A percentile compares a stretch with the other conserved stretches of the same genome.
Conservation (phyloP, 2,797 vertebrate species). For the Linurgus olivaceus region DNA sequence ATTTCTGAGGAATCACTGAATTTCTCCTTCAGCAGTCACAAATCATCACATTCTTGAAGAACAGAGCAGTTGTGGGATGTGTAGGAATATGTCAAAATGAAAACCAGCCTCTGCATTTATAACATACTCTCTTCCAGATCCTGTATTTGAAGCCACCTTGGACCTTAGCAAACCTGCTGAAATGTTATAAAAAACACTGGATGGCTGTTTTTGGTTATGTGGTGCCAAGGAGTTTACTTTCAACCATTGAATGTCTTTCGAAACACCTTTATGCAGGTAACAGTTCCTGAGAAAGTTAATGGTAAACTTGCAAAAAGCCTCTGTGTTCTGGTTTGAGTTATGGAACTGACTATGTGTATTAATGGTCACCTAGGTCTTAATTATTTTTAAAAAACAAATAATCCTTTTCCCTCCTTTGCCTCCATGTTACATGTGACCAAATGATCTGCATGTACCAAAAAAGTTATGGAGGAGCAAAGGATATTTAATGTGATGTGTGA, state of each 20-base stretch:
- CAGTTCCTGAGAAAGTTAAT: not conserved
- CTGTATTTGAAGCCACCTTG: constrained; percentile 89
- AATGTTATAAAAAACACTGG: constrained; percentile 92
- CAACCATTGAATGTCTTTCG: constrained; percentile 79
- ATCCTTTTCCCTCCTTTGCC: not conserved
- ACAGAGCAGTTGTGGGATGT: not conserved
- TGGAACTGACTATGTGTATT: not conserved
- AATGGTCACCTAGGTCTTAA: not conserved
- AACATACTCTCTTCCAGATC: constrained; percentile 71
- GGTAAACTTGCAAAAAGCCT: not conserved
- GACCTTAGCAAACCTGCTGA: constrained; percentile 83
- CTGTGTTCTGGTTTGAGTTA: not conserved
- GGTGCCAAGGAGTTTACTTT: constrained; percentile 76
- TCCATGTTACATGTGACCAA: not conserved
- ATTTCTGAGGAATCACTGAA: not conserved
- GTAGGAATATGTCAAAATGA: not conserved
- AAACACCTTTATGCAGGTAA: constrained; percentile 82
- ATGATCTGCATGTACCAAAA: not conserved
- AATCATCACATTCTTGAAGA: not conserved
- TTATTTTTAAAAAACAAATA: not conserved
- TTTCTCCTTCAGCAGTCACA: not conserved
- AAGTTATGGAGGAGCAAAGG: not conserved
- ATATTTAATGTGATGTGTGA: not conserved
- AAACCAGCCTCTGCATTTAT: not conserved
- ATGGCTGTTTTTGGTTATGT: constrained; percentile 89